These are phyloP conservation scores for Hippoglossus stenolepis DNA, from an alignment of 2,113 vertebrate genomes.

Conservation along the genomic window DNA sequence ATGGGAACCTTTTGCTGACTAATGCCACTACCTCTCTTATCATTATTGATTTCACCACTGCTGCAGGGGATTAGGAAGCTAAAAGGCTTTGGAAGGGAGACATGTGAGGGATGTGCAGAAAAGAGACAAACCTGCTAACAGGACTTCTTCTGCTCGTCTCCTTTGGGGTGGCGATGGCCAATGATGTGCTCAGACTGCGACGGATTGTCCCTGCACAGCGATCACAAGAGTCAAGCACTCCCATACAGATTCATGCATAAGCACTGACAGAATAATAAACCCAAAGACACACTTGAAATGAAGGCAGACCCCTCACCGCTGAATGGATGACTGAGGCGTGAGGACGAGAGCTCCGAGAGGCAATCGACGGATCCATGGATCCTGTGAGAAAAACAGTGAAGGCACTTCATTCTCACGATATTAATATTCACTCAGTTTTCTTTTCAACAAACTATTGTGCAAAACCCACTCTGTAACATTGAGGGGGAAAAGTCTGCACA, in stretches of 20 bases:
- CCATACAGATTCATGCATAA: constrained; percentile 7
- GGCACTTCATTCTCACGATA: too few species aligned
- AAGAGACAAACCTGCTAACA: constrained; percentile 85
- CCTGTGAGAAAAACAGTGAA: constrained; percentile 73
- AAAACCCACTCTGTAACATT: not conserved
- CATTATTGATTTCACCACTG: constrained; percentile 52
- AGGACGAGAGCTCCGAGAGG: constrained; percentile 89
- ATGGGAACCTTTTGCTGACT: constrained; percentile 61
- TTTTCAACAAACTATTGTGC: not conserved
- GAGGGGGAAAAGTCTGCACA: too few species aligned
- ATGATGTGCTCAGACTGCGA: constrained; percentile 92
- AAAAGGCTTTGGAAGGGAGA: constrained; percentile 13
- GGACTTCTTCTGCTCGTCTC: constrained; percentile 88
- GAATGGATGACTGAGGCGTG: constrained; percentile 84
- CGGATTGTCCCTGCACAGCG: constrained; percentile 75
- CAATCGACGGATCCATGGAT: constrained; percentile 93
- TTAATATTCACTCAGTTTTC: not conserved
- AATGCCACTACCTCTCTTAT: constrained; percentile 66
- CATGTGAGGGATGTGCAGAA: constrained; percentile 11
- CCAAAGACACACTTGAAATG: constrained; percentile 11
- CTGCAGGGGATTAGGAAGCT: constrained; percentile 50
- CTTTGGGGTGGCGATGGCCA: constrained; percentile 86
- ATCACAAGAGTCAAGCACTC: constrained; percentile 45
- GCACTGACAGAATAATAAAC: constrained; percentile 16
- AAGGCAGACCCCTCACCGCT: constrained; percentile 83